phyloP scores from a whole-genome alignment of 2,797 vertebrate species.

The Brachyalestes nurse region DNA sequence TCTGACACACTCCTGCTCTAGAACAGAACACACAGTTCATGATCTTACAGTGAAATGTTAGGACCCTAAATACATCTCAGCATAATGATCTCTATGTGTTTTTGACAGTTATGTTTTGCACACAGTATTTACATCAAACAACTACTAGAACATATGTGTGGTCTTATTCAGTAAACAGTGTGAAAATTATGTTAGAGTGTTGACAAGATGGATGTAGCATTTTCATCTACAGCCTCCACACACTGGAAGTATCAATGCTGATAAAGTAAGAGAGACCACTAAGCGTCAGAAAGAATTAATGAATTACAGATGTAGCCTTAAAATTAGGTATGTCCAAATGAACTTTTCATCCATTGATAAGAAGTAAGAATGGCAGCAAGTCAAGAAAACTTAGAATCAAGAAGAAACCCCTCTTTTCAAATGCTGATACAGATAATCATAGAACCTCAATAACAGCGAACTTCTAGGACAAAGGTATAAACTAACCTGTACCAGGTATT shows the following conservation, averaged over 20 bases:
- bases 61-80: not conserved
- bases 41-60: not conserved
- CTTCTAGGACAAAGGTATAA: not conserved
- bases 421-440: not conserved
- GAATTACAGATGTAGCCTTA: not conserved
- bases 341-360: not conserved
- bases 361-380: not conserved
- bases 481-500: not conserved
- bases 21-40: not conserved
- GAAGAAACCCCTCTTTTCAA: not conserved
- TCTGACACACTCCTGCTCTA: conserved; percentile 13
- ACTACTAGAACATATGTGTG: too few relatives aligned
- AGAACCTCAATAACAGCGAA: not conserved
- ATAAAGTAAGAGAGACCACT: not conserved
- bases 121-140: not conserved
- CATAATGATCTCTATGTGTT: not conserved
- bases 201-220: not conserved
- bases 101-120: not conserved
- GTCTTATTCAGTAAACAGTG: not conserved
- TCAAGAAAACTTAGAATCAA: not conserved
- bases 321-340: not conserved
- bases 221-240: not conserved
- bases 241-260: not conserved
- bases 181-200: not conserved
- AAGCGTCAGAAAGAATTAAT: not conserved